phyloP scores from a whole-genome alignment of 2,888 invertebrate species.

The Oasisia sp. region DNA sequence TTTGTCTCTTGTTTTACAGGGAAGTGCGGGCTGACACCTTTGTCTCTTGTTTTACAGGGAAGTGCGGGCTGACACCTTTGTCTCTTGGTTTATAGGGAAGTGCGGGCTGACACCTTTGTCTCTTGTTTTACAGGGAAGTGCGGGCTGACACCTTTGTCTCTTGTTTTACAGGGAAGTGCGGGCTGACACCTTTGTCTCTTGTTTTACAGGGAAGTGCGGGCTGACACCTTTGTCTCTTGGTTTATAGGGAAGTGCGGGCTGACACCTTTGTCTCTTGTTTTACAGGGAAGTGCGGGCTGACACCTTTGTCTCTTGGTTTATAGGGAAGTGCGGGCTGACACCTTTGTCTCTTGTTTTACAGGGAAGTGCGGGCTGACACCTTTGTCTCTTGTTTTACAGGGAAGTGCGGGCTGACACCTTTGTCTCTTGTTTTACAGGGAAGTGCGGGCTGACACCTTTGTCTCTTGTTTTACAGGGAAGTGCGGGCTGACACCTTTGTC shows the following conservation, averaged over 20 bases:
- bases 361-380: background rate
- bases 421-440: slow-evolving; percentile 24
- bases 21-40: background rate
- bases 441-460: background rate
- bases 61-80: background rate
- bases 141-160: background rate
- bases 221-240: background rate
- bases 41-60: background rate
- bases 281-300: background rate
- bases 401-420: no score
- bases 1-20: background rate
- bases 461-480: background rate
- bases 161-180: no score
- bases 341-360: slow-evolving; percentile 57
- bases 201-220: slow-evolving; percentile 22
- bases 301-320: background rate
- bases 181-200: background rate
- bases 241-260: background rate
- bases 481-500: background rate
- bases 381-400: background rate
- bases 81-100: slow-evolving; percentile 51
- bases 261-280: background rate
- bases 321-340: slow-evolving; percentile 76
- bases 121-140: background rate
- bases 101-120: slow-evolving; percentile 76